Evolutionary conservation across 2,113 vertebrate genomes (phyloP), one percentile per base, ranked within the genome.

Genomic region (Anser cygnoides): DNA sequence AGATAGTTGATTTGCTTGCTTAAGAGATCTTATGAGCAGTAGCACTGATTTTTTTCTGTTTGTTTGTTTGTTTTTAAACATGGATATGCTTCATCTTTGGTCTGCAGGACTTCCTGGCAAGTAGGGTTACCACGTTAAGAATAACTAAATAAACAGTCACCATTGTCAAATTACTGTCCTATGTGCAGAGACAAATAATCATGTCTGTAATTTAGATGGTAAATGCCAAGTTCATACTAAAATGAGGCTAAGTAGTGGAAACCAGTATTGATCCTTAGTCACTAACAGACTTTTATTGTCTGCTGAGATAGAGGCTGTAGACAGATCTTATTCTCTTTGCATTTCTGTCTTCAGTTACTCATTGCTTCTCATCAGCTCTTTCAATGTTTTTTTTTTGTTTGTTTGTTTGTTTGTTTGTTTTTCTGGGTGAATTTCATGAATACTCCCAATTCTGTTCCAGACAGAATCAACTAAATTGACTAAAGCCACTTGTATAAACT

Each of bases 251-350:
- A 76, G 7, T 11, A 76, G 41, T 73, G 41, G 71, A 93, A 90
- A 83, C 8, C 31, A 50, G 26, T 88, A 92, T 83, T 85, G 96
- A 93, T 95, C 78, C 75, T 87, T 39, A 87, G 54, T 75, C 5
- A 0, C 35, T 76, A 85, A 49, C 13, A 41, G 22, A 57, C 22
- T 68, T 90, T 59, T 52, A 19, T 59, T 92, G 57, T 92, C 66
- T 87, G 54, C 39, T 46, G 73, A 89, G 57, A 46, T 5, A 58
- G 37, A 49, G 7, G 39, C 33, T 68, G 35, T 29, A 90, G 43
- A 25, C 11, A 85, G 66, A 68, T 35, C 9, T 83, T 76, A 28
- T 2, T 92, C 23, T 15, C 58, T 58, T 83, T 77, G 76, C 6
- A 58, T 79, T 90, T 88, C 54, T 35, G 2, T 61, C 39, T 92